phyloP scores from a whole-genome alignment of 2,113 vertebrate genomes.

The Kryptolebias marmoratus region DNA sequence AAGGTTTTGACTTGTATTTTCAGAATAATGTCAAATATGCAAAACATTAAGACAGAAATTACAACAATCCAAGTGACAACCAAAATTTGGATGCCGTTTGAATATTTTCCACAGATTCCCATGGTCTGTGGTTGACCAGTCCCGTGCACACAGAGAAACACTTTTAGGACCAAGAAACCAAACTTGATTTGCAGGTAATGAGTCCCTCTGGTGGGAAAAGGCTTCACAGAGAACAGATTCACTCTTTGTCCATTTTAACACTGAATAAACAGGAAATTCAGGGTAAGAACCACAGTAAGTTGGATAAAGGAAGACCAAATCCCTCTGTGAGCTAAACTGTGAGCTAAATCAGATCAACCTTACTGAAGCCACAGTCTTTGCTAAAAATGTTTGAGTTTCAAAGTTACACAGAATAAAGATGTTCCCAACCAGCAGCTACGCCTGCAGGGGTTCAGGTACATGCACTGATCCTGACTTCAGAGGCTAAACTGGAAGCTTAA shows the following conservation, averaged over 20 bases:
- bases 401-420: conserved; percentile 23
- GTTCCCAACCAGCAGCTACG: no score
- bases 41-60: background rate
- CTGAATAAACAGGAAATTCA: conserved; percentile 39
- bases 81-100: conserved; percentile 25
- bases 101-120: conserved; percentile 32
- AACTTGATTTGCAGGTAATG: conserved; percentile 14
- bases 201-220: conserved; percentile 17
- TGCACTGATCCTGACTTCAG: background rate
- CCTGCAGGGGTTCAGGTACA: background rate
- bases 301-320: conserved; percentile 42
- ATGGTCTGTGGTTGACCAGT: conserved; percentile 41
- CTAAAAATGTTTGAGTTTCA: conserved; percentile 55
- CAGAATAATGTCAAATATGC: background rate
- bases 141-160: background rate
- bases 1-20: no score
- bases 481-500: background rate
- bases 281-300: conserved; percentile 43
- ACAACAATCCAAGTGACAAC: conserved; percentile 10
- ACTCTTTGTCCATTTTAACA: conserved; percentile 41
- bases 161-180: background rate
- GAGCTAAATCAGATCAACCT: conserved; percentile 54
- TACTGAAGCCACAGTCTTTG: conserved; percentile 74
- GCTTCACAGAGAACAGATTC: conserved; percentile 9
- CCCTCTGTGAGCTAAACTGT: conserved; percentile 52